phyloP scores from a whole-genome alignment of 1,140 invertebrate genomes.

The Chymomyza costata region DNA sequence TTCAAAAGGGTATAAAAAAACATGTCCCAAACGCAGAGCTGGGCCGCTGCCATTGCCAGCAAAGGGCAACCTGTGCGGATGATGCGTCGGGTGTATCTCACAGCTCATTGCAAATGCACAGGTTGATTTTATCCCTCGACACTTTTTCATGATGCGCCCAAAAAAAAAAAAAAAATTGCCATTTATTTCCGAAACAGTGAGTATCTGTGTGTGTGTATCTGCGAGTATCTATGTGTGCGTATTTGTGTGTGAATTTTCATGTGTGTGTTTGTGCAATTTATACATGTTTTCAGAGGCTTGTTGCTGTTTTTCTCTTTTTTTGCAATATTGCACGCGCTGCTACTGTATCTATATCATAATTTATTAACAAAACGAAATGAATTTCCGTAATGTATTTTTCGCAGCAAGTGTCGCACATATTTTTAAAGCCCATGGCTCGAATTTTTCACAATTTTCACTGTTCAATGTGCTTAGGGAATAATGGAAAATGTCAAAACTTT shows the following conservation, averaged over 20 bases:
- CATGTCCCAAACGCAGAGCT: conserved; percentile 32
- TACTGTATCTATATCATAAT: conserved; percentile 70
- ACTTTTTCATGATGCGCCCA: conserved; percentile 51
- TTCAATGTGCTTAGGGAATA: conserved; percentile 34
- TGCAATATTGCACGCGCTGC: conserved; percentile 56
- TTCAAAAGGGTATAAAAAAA: too few relatives aligned
- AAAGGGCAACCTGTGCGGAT: conserved; percentile 42
- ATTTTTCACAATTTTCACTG: conserved; percentile 59
- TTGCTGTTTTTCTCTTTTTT: conserved; percentile 30
- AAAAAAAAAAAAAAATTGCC: too few relatives aligned
- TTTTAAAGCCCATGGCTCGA: conserved; percentile 51
- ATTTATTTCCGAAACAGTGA: too few relatives aligned
- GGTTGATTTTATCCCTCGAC: conserved; percentile 69
- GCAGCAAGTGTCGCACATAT: conserved; percentile 10
- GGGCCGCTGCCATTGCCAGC: conserved; percentile 26
- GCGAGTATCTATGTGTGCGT: too few relatives aligned
- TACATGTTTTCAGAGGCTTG: conserved; percentile 8
- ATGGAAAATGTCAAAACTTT: too few relatives aligned
- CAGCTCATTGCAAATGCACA: conserved; percentile 73
- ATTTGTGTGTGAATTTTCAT: conserved; percentile 23
- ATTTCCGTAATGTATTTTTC: conserved; percentile 32
- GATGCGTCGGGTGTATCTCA: conserved; percentile 41
- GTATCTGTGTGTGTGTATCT: too few relatives aligned
- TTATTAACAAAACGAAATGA: conserved; percentile 65
- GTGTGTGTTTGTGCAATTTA: conserved; percentile 12